phyloP scores from a whole-genome alignment of 2,113 vertebrate species.

The Dromas ardeola region DNA sequence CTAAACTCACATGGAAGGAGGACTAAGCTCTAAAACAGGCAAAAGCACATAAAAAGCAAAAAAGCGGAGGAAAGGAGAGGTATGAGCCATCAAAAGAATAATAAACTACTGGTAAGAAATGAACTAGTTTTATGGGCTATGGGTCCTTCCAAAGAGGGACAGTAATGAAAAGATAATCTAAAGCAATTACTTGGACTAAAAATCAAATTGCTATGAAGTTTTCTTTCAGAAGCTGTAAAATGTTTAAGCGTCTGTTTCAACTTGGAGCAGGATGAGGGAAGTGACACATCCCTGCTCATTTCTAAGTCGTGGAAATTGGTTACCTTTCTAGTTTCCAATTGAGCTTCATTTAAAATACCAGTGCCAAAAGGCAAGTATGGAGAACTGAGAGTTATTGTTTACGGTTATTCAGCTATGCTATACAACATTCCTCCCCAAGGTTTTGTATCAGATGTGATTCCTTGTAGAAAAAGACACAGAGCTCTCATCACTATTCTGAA shows the following conservation, averaged over 20 bases:
- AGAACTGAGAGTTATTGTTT: background rate
- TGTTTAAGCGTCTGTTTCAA: background rate
- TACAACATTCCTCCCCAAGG: background rate
- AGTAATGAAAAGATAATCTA: slow-evolving; percentile 9
- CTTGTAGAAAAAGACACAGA: background rate
- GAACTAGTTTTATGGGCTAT: background rate
- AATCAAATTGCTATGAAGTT: background rate
- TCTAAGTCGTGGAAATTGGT: background rate
- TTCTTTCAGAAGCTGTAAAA: slow-evolving; percentile 37
- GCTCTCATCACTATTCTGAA: background rate
- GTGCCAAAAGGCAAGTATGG: background rate
- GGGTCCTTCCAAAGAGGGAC: background rate
- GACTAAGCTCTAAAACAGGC: slow-evolving; percentile 11
- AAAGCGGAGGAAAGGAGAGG: background rate
- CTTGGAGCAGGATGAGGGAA: background rate
- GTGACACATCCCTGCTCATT: slow-evolving; percentile 16
- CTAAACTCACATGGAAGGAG: background rate
- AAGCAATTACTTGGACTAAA: slow-evolving; percentile 8
- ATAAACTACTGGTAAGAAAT: slow-evolving; percentile 26
- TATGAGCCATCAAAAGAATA: slow-evolving; percentile 2
- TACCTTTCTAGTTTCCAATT: slow-evolving; percentile 15
- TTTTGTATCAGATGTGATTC: background rate
- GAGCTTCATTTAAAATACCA: background rate
- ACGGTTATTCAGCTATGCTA: background rate
- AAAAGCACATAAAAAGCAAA: background rate